Conservation (phyloP, 2,888 invertebrate genomes). For the Ceramica pisi region DNA sequence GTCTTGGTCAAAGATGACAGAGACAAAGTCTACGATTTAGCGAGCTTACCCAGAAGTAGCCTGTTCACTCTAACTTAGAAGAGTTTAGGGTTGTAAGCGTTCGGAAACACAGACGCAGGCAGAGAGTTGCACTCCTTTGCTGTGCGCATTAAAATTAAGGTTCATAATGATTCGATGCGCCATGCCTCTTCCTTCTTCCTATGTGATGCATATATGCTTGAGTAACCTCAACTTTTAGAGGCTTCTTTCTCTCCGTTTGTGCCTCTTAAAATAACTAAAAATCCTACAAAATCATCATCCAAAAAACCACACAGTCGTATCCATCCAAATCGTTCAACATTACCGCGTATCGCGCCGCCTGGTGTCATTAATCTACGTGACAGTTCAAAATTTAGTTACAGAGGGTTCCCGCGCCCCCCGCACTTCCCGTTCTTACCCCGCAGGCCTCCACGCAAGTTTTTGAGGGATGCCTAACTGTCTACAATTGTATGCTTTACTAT, state of each 20-base stretch:
- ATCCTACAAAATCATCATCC: background rate
- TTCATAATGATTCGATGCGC: too few relatives aligned
- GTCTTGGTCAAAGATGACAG: too few relatives aligned
- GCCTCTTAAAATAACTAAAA: background rate
- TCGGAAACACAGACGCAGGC: too few relatives aligned
- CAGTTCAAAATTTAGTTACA: slow-evolving; percentile 91
- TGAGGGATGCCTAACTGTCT: slow-evolving; percentile 80
- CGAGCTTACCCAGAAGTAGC: too few relatives aligned
- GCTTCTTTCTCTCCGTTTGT: background rate
- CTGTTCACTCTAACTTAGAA: too few relatives aligned
- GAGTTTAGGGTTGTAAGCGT: too few relatives aligned
- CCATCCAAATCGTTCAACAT: slow-evolving; percentile 85
- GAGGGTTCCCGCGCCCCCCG: slow-evolving; percentile 82
- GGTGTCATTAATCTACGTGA: slow-evolving; percentile 91
- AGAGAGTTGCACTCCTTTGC: too few relatives aligned
- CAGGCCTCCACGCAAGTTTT: slow-evolving; percentile 80
- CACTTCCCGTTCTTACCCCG: slow-evolving; percentile 65
- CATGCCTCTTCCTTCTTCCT: accelerated
- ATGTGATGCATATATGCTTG: background rate
- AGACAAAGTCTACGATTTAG: too few relatives aligned
- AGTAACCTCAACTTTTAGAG: background rate
- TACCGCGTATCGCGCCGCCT: slow-evolving; percentile 91
- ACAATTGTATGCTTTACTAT: slow-evolving; percentile 52
- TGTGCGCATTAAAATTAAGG: too few relatives aligned
- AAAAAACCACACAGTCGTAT: slow-evolving; percentile 71